Evolutionary conservation across 2,888 invertebrate species (phyloP).

Genomic region (Stratiomys singularior): DNA sequence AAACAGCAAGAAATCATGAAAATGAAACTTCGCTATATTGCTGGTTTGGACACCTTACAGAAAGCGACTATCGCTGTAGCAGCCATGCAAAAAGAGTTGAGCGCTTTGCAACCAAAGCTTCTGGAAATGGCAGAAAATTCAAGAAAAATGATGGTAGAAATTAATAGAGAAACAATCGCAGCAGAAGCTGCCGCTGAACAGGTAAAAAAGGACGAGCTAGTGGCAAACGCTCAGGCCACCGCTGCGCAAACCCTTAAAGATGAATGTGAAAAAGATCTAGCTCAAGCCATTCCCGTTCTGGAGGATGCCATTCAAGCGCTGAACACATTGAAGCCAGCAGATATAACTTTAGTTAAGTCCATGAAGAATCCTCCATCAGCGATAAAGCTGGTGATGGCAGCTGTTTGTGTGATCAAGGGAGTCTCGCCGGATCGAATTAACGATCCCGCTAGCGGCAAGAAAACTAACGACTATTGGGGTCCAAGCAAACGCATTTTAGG

Average conservation of each 20-base stretch:
- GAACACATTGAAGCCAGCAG: slow-evolving; percentile 89
- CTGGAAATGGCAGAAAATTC: slow-evolving; percentile 83
- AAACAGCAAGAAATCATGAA: slow-evolving; percentile 77
- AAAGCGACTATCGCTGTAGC: slow-evolving; percentile 83
- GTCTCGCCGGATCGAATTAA: slow-evolving; percentile 74
- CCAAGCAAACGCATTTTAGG: slow-evolving; percentile 84
- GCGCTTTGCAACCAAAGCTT: slow-evolving; percentile 83
- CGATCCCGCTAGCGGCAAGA: slow-evolving; percentile 77
- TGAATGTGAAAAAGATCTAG: slow-evolving; percentile 94
- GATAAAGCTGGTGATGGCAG: slow-evolving; percentile 72
- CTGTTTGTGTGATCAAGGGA: slow-evolving; percentile 78
- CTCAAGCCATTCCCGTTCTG: slow-evolving; percentile 88
- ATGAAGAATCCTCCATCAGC: slow-evolving; percentile 93
- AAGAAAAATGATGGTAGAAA: slow-evolving; percentile 80
- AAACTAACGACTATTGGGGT: slow-evolving; percentile 90
- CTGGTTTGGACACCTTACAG: slow-evolving; percentile 83
- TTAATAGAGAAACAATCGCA: slow-evolving; percentile 78
- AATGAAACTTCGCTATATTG: slow-evolving; percentile 80
- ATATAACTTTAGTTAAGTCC: slow-evolving; percentile 90
- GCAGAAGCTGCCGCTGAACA: slow-evolving; percentile 82
- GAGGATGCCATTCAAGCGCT: slow-evolving; percentile 86
- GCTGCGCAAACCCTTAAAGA: slow-evolving; percentile 83
- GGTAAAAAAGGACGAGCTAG: slow-evolving; percentile 87
- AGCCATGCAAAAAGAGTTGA: slow-evolving; percentile 81
- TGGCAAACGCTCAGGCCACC: slow-evolving; percentile 88